These are phyloP conservation scores for Eretmodus cyanostictus DNA, from an alignment of 2,113 vertebrate genomes.

Conservation along the genomic window DNA sequence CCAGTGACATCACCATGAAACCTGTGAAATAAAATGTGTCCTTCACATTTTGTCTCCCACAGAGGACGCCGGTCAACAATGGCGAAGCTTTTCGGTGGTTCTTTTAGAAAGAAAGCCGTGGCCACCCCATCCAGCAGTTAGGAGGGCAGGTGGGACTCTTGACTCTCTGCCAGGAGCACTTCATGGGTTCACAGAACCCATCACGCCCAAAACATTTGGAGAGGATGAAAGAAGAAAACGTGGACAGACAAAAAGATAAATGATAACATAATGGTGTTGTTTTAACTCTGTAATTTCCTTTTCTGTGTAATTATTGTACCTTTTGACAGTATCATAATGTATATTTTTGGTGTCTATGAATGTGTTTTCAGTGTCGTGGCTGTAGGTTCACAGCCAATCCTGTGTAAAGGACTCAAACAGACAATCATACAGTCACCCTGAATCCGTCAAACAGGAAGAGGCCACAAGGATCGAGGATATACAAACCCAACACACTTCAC, in stretches of 20 bases:
- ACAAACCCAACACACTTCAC: constrained; percentile 68
- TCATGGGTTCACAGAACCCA: constrained; percentile 48
- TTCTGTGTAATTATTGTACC: constrained; percentile 98
- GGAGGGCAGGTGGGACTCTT: constrained; percentile 78
- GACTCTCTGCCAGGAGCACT: constrained; percentile 85
- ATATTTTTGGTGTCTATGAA: constrained; percentile 96
- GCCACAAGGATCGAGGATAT: constrained; percentile 49
- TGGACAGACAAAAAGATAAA: constrained; percentile 58
- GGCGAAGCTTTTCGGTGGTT: constrained; percentile 99
- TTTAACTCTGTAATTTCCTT: constrained; percentile 82
- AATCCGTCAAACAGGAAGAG: constrained; percentile 53
- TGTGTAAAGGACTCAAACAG: constrained; percentile 89
- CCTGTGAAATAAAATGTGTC: constrained; percentile 5
- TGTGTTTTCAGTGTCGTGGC: constrained; percentile 96
- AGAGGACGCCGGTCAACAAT: constrained; percentile 96
- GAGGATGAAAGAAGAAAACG: constrained; percentile 52
- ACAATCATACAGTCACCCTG: constrained; percentile 89
- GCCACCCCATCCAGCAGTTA: constrained; percentile 76
- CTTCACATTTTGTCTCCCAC: constrained; percentile 71
- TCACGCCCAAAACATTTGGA: constrained; percentile 19
- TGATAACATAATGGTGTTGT: constrained; percentile 79
- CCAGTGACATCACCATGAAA: background rate
- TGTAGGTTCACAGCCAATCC: constrained; percentile 83
- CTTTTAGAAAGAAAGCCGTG: constrained; percentile 85
- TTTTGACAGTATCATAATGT: constrained; percentile 95